Base-by-base conservation (phyloP, 2,797 vertebrate species). In the Ctenopoma kingsleyae region DNA sequence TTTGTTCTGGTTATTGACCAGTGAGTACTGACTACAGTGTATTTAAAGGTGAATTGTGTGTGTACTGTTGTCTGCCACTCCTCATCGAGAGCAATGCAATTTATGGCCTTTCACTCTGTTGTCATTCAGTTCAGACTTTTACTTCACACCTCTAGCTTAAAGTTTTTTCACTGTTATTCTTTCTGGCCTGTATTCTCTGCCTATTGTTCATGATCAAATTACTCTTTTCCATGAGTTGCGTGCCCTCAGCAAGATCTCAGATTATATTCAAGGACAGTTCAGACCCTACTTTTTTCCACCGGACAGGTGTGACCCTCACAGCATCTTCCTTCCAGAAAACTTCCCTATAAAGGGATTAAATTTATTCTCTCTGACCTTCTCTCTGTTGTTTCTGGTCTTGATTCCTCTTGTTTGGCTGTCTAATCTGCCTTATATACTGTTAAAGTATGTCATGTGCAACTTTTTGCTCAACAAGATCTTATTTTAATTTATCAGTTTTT, bases 261-360 rank as follows among this genome's bases (percentile, higher is more conserved):
- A 57, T 67, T 3, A 16, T 54, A 50, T 38, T 60, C 13, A 10
- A 72, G 61, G 64, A 36, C 15, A 51, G 25, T 12, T 30, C 40
- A 2, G 61, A 46, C 62, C 57, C 56, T 71, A 55, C 4, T 10
- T 76, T 82, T 71, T 61, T 71, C 59, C 52, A 46, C 8, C 54
- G 60, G 40, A 62, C 49, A 58, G 23, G 19, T 54, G 68, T 46
- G 56, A 78, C 49, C 62, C 60, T 30, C 52, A 70, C 17, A 48
- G 36, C 49, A 49, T 60, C 49, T 64, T 64, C 20, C 38, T 52
- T 44, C 15, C 49, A 49, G 16, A 59, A 40, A 20, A 1, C 16
- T 7, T 35, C 16, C 41, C 15, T 12, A 50, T 46, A 38, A 54
- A 13, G 44, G 53, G 22, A 46, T 1, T 44, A 8, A 2, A 19